Evolutionary conservation across 2,888 invertebrate species (phyloP), one percentile per base, ranked within the genome.

Genomic region (Oeneis ivallda): DNA sequence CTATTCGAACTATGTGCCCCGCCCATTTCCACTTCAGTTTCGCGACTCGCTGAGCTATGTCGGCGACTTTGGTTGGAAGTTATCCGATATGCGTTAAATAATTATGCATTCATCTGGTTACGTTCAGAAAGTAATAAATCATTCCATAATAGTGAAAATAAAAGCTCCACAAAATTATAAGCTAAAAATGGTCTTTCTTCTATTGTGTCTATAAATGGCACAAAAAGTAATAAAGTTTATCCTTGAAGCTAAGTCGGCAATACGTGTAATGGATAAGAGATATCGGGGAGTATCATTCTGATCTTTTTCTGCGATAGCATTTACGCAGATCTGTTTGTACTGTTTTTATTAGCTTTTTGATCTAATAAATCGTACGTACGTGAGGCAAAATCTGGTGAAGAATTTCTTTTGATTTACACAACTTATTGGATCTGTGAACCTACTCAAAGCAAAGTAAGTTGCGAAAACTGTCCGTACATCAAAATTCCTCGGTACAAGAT

Each of bases 241-340:
- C 43, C 19, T 57, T 26, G n/a, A 57, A 43, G 43, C 26, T 57
- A 13, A 43, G 39, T 34, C 9, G 11, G 57, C n/a, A 26, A 41
- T 57, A 57, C 43, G 57, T 57, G 43, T 2, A 43, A 43, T 57
- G 57, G 43, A 32, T 57, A 57, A 57, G 26, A 57, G 43, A 57
- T 43, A 43, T 43, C 41, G 26, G 41, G n/a, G 19, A 26, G 43
- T 26, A 43, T 26, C 26, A 7, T 32, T 52, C 32, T 52, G 32
- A 52, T 45, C 52, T 41, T 57, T 57, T 43, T 43, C 43, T 57
- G 11, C n/a, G 41, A 43, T 37, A 41, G 56, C 56, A 4, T 56
- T 56, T 43, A 56, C 26, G 41, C 11, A 56, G 15, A 17, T 13
- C 13, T 26, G 13, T 19, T 6, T 50, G 45, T 45, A 45, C 45